phyloP scores from a whole-genome alignment of 2,797 vertebrate species.

The Gambusia yucatana region DNA sequence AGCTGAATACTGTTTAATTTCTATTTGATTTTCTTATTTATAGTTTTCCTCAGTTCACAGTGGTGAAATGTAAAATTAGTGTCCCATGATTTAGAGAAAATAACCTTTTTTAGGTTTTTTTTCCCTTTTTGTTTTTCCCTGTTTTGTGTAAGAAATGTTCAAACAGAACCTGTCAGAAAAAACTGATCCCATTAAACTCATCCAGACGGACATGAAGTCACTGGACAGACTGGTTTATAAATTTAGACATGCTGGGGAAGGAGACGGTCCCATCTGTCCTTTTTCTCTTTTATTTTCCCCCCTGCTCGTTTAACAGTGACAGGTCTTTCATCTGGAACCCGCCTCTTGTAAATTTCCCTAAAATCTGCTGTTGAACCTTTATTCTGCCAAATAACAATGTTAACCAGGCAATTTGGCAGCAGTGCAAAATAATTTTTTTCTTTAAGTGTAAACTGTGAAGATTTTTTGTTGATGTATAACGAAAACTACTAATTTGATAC shows the following conservation, averaged over 20 bases:
- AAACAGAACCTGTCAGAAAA: slow-evolving; percentile 7
- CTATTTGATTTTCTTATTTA: slow-evolving; percentile 64
- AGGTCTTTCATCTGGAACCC: slow-evolving; percentile 20
- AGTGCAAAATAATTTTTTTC: slow-evolving; percentile 24
- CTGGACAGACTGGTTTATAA: slow-evolving; percentile 19
- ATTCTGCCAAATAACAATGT: slow-evolving; percentile 67
- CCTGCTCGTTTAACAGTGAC: slow-evolving; percentile 12
- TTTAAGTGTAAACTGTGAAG: slow-evolving; percentile 76
- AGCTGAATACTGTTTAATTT: slow-evolving; percentile 37
- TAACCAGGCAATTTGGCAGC: slow-evolving; percentile 34
- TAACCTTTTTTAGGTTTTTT: slow-evolving; percentile 10
- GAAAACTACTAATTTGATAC: slow-evolving; percentile 78
- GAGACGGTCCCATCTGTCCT: slow-evolving; percentile 38
- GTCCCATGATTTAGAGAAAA: slow-evolving; percentile 44
- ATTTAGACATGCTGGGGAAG: slow-evolving; percentile 26
- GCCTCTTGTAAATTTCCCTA: slow-evolving; percentile 47
- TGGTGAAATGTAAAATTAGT: slow-evolving; percentile 40
- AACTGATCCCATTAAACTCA: not conserved
- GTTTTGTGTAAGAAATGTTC: slow-evolving; percentile 30
- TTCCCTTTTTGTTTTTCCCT: not conserved
- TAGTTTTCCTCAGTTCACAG: slow-evolving; percentile 51
- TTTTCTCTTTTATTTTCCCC: slow-evolving; percentile 2
- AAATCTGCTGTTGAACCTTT: slow-evolving; percentile 59
- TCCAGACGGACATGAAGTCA: slow-evolving; percentile 19
- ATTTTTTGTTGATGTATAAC: slow-evolving; percentile 75